phyloP scores from a whole-genome alignment of 2,113 vertebrate species.

The Festucalex cinctus region DNA sequence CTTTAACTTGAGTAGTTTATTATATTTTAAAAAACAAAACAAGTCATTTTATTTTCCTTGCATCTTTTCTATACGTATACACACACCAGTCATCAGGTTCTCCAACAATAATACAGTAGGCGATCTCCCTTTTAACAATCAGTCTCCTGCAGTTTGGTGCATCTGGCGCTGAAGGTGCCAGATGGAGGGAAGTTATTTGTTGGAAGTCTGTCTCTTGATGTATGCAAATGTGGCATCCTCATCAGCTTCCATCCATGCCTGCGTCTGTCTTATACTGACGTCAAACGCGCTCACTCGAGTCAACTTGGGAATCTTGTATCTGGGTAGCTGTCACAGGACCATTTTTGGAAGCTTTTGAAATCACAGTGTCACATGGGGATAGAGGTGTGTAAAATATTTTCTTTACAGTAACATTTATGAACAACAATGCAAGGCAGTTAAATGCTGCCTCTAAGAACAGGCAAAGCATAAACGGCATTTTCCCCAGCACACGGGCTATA shows the following conservation, averaged over 20 bases:
- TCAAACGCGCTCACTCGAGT: slow-evolving; percentile 26
- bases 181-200: slow-evolving; percentile 11
- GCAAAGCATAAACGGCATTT: slow-evolving; percentile 1
- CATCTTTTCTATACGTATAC: slow-evolving; percentile 16
- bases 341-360: slow-evolving; percentile 31
- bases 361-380: slow-evolving; percentile 30
- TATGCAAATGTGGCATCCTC: slow-evolving; percentile 13
- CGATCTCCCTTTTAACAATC: slow-evolving; percentile 49
- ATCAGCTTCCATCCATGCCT: slow-evolving; percentile 13
- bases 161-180: background rate
- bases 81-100: slow-evolving; percentile 43
- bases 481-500: background rate
- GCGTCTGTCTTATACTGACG: slow-evolving; percentile 10
- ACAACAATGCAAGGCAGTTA: slow-evolving; percentile 12
- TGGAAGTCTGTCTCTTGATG: slow-evolving; percentile 17
- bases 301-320: slow-evolving; percentile 20
- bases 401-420: slow-evolving; percentile 19
- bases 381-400: slow-evolving; percentile 9
- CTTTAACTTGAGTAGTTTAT: background rate
- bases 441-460: slow-evolving; percentile 14
- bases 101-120: slow-evolving; percentile 43
- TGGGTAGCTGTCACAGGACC: slow-evolving; percentile 17
- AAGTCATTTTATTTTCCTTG: background rate
- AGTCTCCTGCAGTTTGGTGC: slow-evolving; percentile 6
- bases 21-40: background rate